phyloP scores from a whole-genome alignment of 2,888 invertebrate genomes.

The Acanthopleura granulata region DNA sequence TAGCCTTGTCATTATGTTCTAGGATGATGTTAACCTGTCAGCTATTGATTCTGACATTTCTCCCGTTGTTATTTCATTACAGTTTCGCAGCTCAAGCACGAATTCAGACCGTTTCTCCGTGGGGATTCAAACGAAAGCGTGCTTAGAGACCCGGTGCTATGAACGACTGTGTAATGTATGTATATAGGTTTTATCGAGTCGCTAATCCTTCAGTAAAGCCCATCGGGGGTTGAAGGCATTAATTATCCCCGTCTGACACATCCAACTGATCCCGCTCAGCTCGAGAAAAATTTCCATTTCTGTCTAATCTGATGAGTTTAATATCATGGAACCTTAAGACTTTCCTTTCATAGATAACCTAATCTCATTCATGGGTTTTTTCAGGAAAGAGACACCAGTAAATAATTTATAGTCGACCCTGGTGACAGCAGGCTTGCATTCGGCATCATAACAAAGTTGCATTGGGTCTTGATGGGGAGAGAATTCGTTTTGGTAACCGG shows the following conservation, averaged over 20 bases:
- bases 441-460: constrained; percentile 15
- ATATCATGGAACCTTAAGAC: constrained; percentile 11
- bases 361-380: constrained; percentile 2
- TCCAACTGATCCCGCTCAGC: not conserved
- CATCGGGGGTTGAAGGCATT: not conserved
- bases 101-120: too few species aligned
- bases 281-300: not conserved
- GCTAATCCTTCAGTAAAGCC: not conserved
- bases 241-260: constrained; percentile 8
- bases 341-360: constrained; percentile 13
- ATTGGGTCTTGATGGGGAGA: not conserved
- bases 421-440: not conserved
- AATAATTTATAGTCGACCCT: constrained; percentile 7
- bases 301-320: constrained; percentile 14
- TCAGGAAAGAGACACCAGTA: constrained; percentile 16
- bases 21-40: not conserved
- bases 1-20: not conserved
- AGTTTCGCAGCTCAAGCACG: not conserved
- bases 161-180: not conserved
- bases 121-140: too few species aligned
- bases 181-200: not conserved
- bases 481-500: constrained; percentile 18
- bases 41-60: not conserved
- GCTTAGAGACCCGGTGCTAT: too few species aligned
- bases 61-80: constrained; percentile 1